A percentile compares a stretch with the other conserved stretches of the same genome.
Evolutionary conservation across 1,140 invertebrate species (phyloP).

Genomic region (Drosophila lacertosa): DNA sequence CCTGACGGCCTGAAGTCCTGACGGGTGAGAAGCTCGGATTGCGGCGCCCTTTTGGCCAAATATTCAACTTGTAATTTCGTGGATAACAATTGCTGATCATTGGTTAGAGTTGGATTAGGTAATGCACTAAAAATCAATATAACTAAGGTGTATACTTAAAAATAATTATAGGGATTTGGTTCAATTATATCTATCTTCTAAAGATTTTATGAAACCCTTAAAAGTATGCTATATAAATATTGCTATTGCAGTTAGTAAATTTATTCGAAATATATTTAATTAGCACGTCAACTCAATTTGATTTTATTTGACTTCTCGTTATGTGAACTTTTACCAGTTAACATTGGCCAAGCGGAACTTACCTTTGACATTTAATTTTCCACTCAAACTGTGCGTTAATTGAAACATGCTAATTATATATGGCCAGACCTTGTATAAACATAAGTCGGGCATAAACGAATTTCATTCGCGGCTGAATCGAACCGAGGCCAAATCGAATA

Average conservation of each 20-base stretch:
- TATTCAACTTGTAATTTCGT: not conserved
- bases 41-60: not conserved
- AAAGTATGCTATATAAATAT: not conserved
- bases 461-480: not conserved
- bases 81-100: not conserved
- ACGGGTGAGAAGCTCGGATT: constrained; percentile 10
- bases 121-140: too few relatives aligned
- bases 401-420: not conserved
- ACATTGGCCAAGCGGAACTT: not conserved
- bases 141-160: too few relatives aligned
- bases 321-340: not conserved
- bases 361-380: not conserved
- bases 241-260: too few relatives aligned
- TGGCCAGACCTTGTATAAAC: not conserved
- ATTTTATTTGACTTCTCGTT: too few relatives aligned
- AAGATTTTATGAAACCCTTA: not conserved
- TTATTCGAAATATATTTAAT: too few relatives aligned
- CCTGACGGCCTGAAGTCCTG: not conserved
- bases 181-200: too few relatives aligned
- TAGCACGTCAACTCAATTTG: too few relatives aligned
- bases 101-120: not conserved
- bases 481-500: not conserved
- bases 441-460: not conserved
- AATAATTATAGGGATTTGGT: too few relatives aligned
- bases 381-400: not conserved